Base-by-base conservation (phyloP, 2,113 vertebrate genomes). In the Acanthisitta chloris region DNA sequence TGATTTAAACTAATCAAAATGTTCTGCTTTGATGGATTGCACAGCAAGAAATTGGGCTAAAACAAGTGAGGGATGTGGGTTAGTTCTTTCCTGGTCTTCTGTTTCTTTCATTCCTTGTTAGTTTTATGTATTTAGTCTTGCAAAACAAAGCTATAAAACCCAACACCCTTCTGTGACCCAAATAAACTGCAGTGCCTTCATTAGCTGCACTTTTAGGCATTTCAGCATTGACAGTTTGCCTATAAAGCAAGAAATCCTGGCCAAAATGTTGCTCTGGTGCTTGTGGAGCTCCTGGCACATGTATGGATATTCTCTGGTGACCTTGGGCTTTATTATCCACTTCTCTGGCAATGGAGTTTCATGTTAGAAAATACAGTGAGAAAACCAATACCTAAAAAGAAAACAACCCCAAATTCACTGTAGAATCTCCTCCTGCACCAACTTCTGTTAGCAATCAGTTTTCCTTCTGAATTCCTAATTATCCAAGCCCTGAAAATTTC, bases 91-190 rank as follows among this genome's bases (percentile, higher is more conserved):
- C 69, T 71, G 66, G 4, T 21, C 34, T 66, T 52, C 49, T 65
- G 55, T 71, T 71, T 25, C 78, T 79, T 76, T 57, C 36, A 24
- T 70, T 85, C 49, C 51, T 10, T 36, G 3, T 65, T 73, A 74
- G 42, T 64, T 92, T 92, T 36, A 29, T 48, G 26, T 45, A 58
- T 77, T 95, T 72, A 46, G 31, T 45, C 80, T 86, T 95, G 86
- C 86, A 91, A 94, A 95, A 82, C 66, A 73, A 36, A 88, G 6
- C 94, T 87, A 62, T 94, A 88, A 90, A 94, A 87, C 4, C 2
- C 18, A 66, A 40, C 70, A 16, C 62, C 74, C 92, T 88, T 33
- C 85, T 57, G 81, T 80, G 92, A 82, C 87, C 58, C 88, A 65
- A 40, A 78, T 61, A n/a, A 87, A 43, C 8, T n/a, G 58, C 36